A percentile compares a stretch with the other conserved stretches of the same genome.
Evolutionary conservation across 2,888 invertebrate species (phyloP).

Genomic region (Melanostoma scalare): DNA sequence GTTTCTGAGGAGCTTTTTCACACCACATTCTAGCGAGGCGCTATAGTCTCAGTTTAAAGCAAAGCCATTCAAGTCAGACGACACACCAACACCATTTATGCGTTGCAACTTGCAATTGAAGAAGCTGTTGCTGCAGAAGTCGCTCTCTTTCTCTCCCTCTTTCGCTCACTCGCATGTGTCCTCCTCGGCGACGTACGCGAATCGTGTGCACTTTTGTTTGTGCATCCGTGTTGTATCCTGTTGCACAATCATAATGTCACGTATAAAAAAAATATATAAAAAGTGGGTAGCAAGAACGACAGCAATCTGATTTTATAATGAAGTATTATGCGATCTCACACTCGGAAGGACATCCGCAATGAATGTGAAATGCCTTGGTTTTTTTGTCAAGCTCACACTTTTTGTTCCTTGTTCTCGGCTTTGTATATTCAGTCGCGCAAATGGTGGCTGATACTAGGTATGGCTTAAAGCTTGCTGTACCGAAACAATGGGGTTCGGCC

Average conservation of each 20-base stretch:
- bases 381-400: not conserved
- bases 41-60: conserved; percentile 39
- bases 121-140: conserved; percentile 24
- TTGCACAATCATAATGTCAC: conserved; percentile 29
- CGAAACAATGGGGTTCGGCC: too few relatives aligned
- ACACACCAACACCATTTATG: conserved; percentile 59
- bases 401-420: conserved; percentile 1
- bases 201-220: conserved; percentile 48
- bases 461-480: too few relatives aligned
- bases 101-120: conserved; percentile 46
- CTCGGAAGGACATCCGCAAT: conserved; percentile 59
- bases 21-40: conserved; percentile 30
- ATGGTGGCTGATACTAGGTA: not conserved
- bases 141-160: not conserved
- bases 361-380: conserved; percentile 50
- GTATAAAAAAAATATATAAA: conserved; percentile 17
- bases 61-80: conserved; percentile 46
- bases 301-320: conserved; percentile 67
- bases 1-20: conserved; percentile 53
- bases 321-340: conserved; percentile 58
- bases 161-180: conserved; percentile 15
- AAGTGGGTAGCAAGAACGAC: conserved; percentile 8
- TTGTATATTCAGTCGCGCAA: conserved; percentile 1
- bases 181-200: not conserved
- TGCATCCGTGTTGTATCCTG: conserved; percentile 44